A percentile compares a stretch with the other conserved stretches of the same genome.
These are phyloP conservation scores for Mycogona germanica DNA, from an alignment of 2,888 invertebrate genomes.

Conservation along the genomic window DNA sequence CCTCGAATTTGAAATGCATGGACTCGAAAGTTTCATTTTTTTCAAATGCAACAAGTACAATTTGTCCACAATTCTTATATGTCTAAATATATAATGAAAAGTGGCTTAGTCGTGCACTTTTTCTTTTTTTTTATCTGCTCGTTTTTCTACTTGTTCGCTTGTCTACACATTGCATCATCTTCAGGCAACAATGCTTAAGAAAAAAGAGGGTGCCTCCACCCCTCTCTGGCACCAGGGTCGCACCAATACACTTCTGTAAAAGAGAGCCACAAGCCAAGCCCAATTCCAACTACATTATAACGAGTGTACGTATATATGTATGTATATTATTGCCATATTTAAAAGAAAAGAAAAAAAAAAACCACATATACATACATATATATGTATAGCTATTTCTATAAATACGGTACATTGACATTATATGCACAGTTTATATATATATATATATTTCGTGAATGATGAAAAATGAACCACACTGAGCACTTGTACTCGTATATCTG, in stretches of 20 bases:
- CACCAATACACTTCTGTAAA: constrained; percentile 18
- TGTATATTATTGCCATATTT: neutral
- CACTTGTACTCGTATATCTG: too few species aligned
- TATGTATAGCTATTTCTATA: too few species aligned
- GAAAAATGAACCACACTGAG: too few species aligned
- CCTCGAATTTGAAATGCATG: too few species aligned
- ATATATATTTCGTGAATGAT: too few species aligned
- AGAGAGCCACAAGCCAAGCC: constrained; percentile 5
- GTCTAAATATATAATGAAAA: neutral
- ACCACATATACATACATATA: too few species aligned
- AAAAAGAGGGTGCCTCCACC: constrained; percentile 18
- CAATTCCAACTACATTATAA: constrained; percentile 10
- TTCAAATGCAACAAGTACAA: neutral
- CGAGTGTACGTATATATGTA: too few species aligned
- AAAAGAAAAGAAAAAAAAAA: neutral
- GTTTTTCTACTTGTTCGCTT: constrained; percentile 5
- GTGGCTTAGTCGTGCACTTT: constrained; percentile 6
- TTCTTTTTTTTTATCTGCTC: constrained; percentile 3
- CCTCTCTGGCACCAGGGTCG: constrained; percentile 17
- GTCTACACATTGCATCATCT: constrained; percentile 1
- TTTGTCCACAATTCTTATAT: neutral
- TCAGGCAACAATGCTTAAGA: constrained; percentile 17
- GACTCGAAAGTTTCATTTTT: too few species aligned
- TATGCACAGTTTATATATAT: too few species aligned
- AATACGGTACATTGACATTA: too few species aligned